phyloP scores from a whole-genome alignment of 2,113 vertebrate species.

The Fregetta grallaria region DNA sequence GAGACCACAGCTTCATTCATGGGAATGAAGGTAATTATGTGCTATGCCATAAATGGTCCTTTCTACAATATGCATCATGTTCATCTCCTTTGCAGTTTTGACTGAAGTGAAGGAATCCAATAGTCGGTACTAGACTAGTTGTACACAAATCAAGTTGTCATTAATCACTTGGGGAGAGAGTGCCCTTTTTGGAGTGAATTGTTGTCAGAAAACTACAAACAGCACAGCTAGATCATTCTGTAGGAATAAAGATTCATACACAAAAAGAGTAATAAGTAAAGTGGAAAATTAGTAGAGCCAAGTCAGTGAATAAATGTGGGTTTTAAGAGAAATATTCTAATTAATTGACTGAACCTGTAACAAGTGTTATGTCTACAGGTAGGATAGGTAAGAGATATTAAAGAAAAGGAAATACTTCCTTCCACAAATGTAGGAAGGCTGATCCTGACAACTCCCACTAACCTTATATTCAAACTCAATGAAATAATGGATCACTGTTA shows the following conservation, averaged over 20 bases:
- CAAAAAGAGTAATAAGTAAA: background rate
- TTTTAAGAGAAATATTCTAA: background rate
- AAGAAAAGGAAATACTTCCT: background rate
- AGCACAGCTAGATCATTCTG: background rate
- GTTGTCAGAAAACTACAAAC: background rate
- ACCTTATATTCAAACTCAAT: background rate
- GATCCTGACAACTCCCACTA: background rate
- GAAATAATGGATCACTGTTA: conserved; percentile 22
- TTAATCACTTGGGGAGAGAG: background rate
- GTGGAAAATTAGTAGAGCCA: background rate
- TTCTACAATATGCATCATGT: background rate
- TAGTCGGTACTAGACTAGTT: background rate
- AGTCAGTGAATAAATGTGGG: background rate
- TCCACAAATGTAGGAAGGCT: background rate
- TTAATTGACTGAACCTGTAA: background rate
- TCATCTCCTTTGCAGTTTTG: background rate
- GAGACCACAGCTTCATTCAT: background rate
- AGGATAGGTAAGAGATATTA: background rate
- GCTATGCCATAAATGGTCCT: background rate
- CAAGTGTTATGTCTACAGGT: background rate
- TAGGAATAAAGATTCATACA: background rate
- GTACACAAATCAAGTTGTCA: background rate
- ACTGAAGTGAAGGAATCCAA: background rate
- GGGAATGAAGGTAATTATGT: background rate
- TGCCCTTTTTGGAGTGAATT: background rate